Conservation (phyloP, 1,140 invertebrate genomes). For the Caenorhabditis latens region DNA sequence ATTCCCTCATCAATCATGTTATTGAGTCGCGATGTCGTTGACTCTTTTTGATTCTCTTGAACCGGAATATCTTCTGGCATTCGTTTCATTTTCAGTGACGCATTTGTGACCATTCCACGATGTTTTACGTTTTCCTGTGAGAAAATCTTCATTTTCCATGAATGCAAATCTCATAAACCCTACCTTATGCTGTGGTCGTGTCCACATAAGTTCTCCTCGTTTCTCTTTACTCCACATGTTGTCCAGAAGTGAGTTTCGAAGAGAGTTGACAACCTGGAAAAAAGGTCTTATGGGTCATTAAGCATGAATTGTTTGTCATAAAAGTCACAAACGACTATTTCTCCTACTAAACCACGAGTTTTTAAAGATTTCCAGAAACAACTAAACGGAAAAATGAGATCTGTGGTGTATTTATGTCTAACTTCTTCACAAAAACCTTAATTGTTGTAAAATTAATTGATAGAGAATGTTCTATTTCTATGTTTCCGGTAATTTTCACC, state of each 20-base stretch:
- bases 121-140: conserved; percentile 25
- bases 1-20: conserved; percentile 61
- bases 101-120: conserved; percentile 65
- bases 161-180: too few species aligned
- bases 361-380: too few species aligned
- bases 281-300: not conserved
- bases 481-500: too few species aligned
- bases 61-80: conserved; percentile 69
- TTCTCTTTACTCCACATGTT: conserved; percentile 62
- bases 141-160: too few species aligned
- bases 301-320: not conserved
- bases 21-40: conserved; percentile 45
- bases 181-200: conserved; percentile 50
- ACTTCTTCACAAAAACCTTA: too few species aligned
- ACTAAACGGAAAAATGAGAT: too few species aligned
- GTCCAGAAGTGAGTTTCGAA: conserved; percentile 66
- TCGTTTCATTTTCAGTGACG: conserved; percentile 64
- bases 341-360: too few species aligned
- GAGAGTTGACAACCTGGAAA: conserved; percentile 67
- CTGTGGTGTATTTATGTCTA: too few species aligned
- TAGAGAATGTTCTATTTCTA: not conserved
- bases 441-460: too few species aligned
- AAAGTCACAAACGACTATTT: not conserved
- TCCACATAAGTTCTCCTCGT: conserved; percentile 65
- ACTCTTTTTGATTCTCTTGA: conserved; percentile 53